A percentile compares a stretch with the other conserved stretches of the same genome.
Conservation (phyloP, 1,140 invertebrate species). For the Anthonomus grandis region DNA sequence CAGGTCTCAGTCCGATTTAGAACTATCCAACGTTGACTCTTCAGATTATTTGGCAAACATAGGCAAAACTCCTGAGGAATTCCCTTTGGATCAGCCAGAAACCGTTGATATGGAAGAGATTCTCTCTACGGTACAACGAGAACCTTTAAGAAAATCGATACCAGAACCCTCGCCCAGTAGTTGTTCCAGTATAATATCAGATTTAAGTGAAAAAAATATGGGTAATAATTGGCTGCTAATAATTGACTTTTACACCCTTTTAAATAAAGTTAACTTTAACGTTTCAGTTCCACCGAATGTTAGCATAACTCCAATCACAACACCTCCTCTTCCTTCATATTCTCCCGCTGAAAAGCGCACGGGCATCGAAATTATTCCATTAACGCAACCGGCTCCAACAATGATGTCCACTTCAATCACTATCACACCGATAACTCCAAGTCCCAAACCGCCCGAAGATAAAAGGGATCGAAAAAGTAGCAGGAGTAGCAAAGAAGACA, state of each 20-base stretch:
- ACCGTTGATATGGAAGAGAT: constrained; percentile 53
- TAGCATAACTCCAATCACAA: constrained; percentile 71
- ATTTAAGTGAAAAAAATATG: constrained; percentile 60
- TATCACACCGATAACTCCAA: constrained; percentile 72
- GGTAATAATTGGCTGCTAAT: not conserved
- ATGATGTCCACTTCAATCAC: constrained; percentile 74
- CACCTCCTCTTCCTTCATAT: constrained; percentile 54
- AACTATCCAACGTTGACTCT: constrained; percentile 60
- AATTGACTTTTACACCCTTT: not conserved
- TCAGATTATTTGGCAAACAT: constrained; percentile 53
- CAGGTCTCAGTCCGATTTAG: constrained; percentile 60
- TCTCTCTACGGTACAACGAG: constrained; percentile 4
- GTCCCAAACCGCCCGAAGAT: constrained; percentile 57
- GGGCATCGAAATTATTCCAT: constrained; percentile 78
- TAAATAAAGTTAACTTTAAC: constrained; percentile 1
- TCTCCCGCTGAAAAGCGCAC: constrained; percentile 56
- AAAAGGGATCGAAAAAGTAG: constrained; percentile 62
- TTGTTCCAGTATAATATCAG: constrained; percentile 32
- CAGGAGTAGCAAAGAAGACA: constrained; percentile 56
- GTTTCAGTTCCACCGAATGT: constrained; percentile 62
- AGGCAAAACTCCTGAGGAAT: constrained; percentile 47
- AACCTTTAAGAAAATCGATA: constrained; percentile 6
- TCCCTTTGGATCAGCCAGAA: constrained; percentile 6
- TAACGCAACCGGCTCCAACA: constrained; percentile 57
- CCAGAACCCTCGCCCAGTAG: constrained; percentile 9